Evolutionary conservation across 2,888 invertebrate genomes (phyloP), one percentile per base, ranked within the genome.

Genomic region (Julus scanicus): DNA sequence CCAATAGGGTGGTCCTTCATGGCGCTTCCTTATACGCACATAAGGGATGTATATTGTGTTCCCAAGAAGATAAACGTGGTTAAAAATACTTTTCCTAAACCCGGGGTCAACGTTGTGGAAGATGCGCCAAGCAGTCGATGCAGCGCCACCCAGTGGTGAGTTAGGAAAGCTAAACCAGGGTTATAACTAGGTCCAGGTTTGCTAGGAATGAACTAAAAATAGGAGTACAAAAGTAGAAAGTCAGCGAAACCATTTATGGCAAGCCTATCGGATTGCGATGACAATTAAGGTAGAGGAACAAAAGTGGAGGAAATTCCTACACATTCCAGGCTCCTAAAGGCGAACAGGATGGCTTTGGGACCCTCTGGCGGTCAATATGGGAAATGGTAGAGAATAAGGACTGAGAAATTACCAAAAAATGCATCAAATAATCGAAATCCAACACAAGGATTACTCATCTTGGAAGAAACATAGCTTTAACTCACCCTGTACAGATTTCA

Each of bases 241-340:
- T 11, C 29, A 29, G 71, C 71, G 71, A 71, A 71, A 29, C 71
- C 71, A 71, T 71, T 29, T 71, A 71, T 71, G 71, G 71, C 29
- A 29, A 71, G 71, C 71, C 71, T 71, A 71, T 71, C 71, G 84
- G 48, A 84, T 84, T 84, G 84, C 84, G 40, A 40, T 44, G 40
- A 48, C 29, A 29, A 44, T 37, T 15, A 40, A 1, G 40, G 40
- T 48, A 84, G 84, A n/a, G 40, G 84, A 40, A 84, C 84, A 84
- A 84, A 40, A 48, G 40, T 40, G 84, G 48, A 9, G 1, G 1
- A 84, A 84, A 84, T 84, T 20, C 40, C 48, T 48, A 40, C 44
- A 20, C 84, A 84, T 84, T 29, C 71, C 71, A 11, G 29, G 11
- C 71, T 71, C 63, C 29, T 29, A 71, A 71, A 29, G 29, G 71